Conservation (phyloP, 2,113 vertebrate genomes). For the Myotis brandtii region DNA sequence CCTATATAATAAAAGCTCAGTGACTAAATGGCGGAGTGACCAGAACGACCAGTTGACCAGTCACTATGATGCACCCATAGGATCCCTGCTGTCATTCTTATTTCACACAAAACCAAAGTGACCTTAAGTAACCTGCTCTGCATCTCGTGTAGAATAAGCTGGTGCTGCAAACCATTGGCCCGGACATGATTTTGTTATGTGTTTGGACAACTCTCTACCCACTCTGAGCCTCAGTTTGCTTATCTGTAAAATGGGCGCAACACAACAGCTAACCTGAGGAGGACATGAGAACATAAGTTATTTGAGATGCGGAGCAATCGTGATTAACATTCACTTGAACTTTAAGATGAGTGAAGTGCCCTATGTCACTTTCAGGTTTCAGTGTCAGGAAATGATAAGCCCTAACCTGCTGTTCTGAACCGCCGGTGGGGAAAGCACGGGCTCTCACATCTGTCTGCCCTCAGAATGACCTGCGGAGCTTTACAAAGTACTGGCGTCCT, state of each 20-base stretch:
- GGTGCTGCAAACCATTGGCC: background rate
- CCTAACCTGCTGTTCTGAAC: background rate
- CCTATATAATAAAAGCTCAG: too few species aligned
- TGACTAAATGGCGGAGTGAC: too few species aligned
- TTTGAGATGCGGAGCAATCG: background rate
- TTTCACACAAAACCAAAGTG: background rate
- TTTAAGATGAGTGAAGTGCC: background rate
- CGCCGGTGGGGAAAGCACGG: accelerated
- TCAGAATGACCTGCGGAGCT: background rate
- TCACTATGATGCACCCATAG: too few species aligned
- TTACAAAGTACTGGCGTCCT: background rate
- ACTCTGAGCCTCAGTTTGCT: background rate
- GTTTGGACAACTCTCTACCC: background rate
- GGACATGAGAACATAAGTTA: background rate
- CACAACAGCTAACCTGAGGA: background rate
- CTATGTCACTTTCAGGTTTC: background rate
- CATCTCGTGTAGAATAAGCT: accelerated
- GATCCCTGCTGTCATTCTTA: background rate
- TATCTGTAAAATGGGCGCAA: background rate
- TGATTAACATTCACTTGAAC: background rate
- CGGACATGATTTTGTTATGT: too few species aligned
- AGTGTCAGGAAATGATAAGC: background rate
- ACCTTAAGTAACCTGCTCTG: background rate
- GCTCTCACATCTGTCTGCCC: background rate
- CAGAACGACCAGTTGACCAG: too few species aligned